These are phyloP conservation scores for Galagoides demidoff DNA, from an alignment of 2,797 vertebrate genomes.

Conservation along the genomic window DNA sequence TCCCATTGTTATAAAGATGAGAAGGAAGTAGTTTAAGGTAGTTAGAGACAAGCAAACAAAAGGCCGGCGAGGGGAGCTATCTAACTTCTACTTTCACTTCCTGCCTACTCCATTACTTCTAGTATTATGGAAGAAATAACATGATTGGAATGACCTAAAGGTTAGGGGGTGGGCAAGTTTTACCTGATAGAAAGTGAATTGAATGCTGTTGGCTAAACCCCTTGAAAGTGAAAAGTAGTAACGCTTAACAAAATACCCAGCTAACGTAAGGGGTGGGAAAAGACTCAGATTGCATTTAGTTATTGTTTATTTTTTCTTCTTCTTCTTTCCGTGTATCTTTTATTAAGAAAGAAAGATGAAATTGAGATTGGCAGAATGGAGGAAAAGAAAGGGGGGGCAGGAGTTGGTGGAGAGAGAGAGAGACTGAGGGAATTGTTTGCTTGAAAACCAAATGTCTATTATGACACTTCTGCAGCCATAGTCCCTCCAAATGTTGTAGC, in stretches of 20 bases:
- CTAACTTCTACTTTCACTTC: slow-evolving; percentile 90
- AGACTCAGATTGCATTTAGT: slow-evolving; percentile 79
- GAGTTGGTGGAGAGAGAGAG: background rate
- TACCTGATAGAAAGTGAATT: slow-evolving; percentile 86
- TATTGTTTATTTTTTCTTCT: slow-evolving; percentile 56
- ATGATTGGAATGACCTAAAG: slow-evolving; percentile 89
- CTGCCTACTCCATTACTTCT: slow-evolving; percentile 89
- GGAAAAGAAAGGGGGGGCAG: background rate
- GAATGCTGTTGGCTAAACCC: slow-evolving; percentile 86
- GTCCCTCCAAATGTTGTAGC: slow-evolving; percentile 40
- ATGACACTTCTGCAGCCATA: background rate
- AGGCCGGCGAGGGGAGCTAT: slow-evolving; percentile 86
- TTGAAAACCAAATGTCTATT: slow-evolving; percentile 40
- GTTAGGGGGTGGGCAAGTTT: slow-evolving; percentile 86
- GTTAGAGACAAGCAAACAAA: slow-evolving; percentile 91
- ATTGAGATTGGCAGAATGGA: background rate
- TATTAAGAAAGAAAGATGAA: background rate
- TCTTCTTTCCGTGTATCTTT: slow-evolving; percentile 58
- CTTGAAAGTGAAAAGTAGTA: slow-evolving; percentile 86
- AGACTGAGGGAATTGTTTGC: slow-evolving; percentile 45
- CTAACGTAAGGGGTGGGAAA: slow-evolving; percentile 82
- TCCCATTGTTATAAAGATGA: slow-evolving; percentile 89
- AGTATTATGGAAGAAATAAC: slow-evolving; percentile 89
- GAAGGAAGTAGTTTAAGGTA: slow-evolving; percentile 91
- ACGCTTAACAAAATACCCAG: slow-evolving; percentile 87